Base-by-base conservation (phyloP, 2,113 vertebrate genomes). In the Nanorana parkeri region DNA sequence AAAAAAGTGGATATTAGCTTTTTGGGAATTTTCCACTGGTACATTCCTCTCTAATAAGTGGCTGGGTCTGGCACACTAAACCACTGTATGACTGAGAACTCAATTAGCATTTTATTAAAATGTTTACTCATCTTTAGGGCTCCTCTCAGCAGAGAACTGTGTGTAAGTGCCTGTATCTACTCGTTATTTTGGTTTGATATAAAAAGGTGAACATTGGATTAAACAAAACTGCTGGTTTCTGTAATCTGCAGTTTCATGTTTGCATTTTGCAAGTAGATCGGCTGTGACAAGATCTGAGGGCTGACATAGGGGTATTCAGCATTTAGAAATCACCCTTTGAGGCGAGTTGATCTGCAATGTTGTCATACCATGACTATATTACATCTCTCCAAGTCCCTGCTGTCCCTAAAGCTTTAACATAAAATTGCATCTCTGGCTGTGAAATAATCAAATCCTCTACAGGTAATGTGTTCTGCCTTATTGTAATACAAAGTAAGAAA, bases 381-480 rank as follows among this genome's bases (percentile, higher is more conserved):
- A 78, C 85, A 84, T 84, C 87, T 87, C 88, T 84, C 72, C 84
- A 85, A 87, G 67, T 86, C 85, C 86, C 85, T 88, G 85, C 86
- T 77, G 80, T 89, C 87, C 63, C 83, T 84, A 77, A 84, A 72
- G 83, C 85, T 85, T 84, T 82, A 86, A 73, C 85, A 87, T 87
- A 85, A 90, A 92, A 92, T 87, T 87, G 86, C 85, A 90, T 89
- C 88, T 86, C 89, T 88, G 84, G 86, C 88, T 89, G 87, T 89
- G 88, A 92, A 90, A 90, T 92, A 87, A 91, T 89, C 84, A 85
- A 20, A 58, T 66, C 36, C 87, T 86, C 81, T 87, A 75, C 80
- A 83, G 80, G 80, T 76, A 83, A 83, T 83, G 80, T 60, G 63
- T 67, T 83, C 28, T 21, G 76, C 52, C 63, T 83, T 83, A 76